Evolutionary conservation across 2,797 vertebrate species (phyloP).

Genomic region (Clamator glandarius): DNA sequence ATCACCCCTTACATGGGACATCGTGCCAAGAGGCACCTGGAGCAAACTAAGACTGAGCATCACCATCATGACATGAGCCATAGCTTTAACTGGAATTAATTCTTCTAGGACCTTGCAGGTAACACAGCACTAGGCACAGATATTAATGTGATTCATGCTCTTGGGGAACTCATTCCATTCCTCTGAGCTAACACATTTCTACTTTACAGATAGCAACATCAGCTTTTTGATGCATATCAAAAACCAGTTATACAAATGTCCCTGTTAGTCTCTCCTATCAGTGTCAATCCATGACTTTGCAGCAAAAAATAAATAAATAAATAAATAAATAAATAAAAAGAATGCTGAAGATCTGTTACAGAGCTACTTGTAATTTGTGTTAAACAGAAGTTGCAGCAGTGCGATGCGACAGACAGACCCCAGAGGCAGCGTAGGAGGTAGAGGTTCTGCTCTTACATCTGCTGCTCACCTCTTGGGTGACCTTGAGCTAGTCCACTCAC

Average conservation of each 20-base stretch:
- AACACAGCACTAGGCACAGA: neutral
- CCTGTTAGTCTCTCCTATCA: neutral
- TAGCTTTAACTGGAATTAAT: neutral
- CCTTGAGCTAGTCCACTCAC: neutral
- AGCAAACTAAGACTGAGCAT: neutral
- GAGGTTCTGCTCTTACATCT: neutral
- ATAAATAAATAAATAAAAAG: neutral
- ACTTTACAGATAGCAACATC: neutral
- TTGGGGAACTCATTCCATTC: neutral
- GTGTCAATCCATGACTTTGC: neutral
- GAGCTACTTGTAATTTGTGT: neutral
- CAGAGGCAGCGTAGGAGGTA: neutral
- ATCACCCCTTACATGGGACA: neutral
- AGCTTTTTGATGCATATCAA: neutral
- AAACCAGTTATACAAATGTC: neutral
- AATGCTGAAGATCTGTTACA: neutral
- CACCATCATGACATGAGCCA: neutral
- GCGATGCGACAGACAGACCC: fast-evolving
- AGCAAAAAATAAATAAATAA: too few species aligned
- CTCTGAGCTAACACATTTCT: neutral
- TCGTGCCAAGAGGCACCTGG: neutral
- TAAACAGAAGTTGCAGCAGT: neutral
- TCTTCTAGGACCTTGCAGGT: neutral
- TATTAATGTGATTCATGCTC: neutral
- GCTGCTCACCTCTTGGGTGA: neutral